phyloP scores from a whole-genome alignment of 1,140 invertebrate species.

The Doryteuthis pealeii region DNA sequence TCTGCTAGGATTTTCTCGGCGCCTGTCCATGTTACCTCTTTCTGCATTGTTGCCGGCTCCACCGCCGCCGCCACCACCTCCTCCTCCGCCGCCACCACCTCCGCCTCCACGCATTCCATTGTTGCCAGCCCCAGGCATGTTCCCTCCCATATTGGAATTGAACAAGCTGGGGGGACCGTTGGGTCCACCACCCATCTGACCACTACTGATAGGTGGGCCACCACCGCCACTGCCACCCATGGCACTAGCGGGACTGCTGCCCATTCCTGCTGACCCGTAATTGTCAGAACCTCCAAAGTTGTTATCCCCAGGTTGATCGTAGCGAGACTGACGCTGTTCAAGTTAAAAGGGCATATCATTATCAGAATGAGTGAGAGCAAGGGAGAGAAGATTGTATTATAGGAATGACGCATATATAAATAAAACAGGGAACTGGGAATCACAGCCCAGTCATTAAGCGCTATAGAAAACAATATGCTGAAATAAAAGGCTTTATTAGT shows the following conservation, averaged over 20 bases:
- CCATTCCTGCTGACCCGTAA: slow-evolving; percentile 13
- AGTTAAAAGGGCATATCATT: slow-evolving; percentile 13
- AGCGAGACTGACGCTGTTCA: slow-evolving; percentile 25
- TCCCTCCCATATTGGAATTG: slow-evolving; percentile 12
- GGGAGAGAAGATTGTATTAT: background rate
- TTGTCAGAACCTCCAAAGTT: slow-evolving; percentile 19
- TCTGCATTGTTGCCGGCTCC: slow-evolving; percentile 19
- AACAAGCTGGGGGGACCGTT: slow-evolving; percentile 11
- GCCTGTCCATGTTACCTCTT: slow-evolving; percentile 24
- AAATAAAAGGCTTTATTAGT: too few relatives aligned
- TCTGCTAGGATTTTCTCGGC: slow-evolving; percentile 25
- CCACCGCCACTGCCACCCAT: slow-evolving; percentile 14
- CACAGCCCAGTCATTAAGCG: background rate
- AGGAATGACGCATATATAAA: slow-evolving; percentile 13
- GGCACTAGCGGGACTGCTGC: slow-evolving; percentile 10
- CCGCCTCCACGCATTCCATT: slow-evolving; percentile 22
- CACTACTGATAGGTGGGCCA: slow-evolving; percentile 8
- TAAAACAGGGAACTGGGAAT: background rate
- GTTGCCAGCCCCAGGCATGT: slow-evolving; percentile 15
- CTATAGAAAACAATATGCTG: too few relatives aligned
- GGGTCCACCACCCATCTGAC: slow-evolving; percentile 5
- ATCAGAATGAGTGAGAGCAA: background rate
- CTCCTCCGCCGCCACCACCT: slow-evolving; percentile 18
- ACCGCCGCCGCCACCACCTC: slow-evolving; percentile 21
- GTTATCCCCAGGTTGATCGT: slow-evolving; percentile 25